Evolutionary conservation across 2,888 invertebrate genomes (phyloP), one percentile per base, ranked within the genome.

Genomic region (Acholoe squamosa): DNA sequence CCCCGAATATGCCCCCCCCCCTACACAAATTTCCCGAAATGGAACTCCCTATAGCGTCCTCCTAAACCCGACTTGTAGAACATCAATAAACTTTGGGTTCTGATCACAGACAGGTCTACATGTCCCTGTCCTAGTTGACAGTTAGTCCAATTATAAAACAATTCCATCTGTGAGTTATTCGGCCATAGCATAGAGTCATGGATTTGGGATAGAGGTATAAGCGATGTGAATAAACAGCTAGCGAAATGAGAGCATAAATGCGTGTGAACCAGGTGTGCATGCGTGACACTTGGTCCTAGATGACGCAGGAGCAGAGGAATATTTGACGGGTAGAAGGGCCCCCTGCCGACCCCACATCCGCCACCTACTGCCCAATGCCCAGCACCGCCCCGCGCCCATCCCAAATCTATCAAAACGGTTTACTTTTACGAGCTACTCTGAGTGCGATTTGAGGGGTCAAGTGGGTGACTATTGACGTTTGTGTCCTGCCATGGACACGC

Each of bases 221-320:
- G 43, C 10, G 43, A 43, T 43, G 43, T 43, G 43, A 43, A 43
- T 43, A 43, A 43, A 43, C 10, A 43, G 43, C 43, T 10, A 43
- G 43, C 3, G 10, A 43, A 43, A 10, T 43, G 43, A 43, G 22
- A 19, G 19, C 3, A 33, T 80, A 80, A 76, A 80, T 80, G 80
- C 43, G 80, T 80, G 43, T 80, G 80, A 22, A 80, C 80, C 43
- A 12, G 22, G 34, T 33, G 80, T 12, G 80, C 80, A 33, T 80
- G 80, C 80, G 80, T 80, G 80, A 80, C 76, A 25, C 19, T 14
- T 43, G 34, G 80, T 19, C 34, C 33, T 25, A 34, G 80, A 28
- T 71, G n/a, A 80, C 22, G 19, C 80, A 22, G 34, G 7, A 28
- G 5, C 14, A 14, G 80, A 22, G 16, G 80, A 80, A 16, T 16